Percentiles rank a stretch among this genome's conserved stretches.
These are phyloP conservation scores for Sphaerophoria taeniata DNA, from an alignment of 2,888 invertebrate genomes.

Conservation along the genomic window DNA sequence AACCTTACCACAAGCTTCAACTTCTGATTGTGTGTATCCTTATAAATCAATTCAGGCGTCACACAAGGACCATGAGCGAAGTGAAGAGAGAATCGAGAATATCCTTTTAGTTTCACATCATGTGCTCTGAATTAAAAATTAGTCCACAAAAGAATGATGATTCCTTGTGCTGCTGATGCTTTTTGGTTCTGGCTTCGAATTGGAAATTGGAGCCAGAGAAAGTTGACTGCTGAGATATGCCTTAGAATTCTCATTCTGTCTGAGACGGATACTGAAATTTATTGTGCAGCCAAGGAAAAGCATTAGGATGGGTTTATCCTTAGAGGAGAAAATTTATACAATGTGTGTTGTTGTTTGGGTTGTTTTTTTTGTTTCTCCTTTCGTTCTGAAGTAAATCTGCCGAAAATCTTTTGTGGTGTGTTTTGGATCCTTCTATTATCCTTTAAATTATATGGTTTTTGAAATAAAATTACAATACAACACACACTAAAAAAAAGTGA, in stretches of 20 bases:
- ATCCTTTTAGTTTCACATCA: slow-evolving; percentile 75
- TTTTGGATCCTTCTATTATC: slow-evolving; percentile 63
- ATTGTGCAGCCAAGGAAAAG: slow-evolving; percentile 68
- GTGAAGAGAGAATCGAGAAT: slow-evolving; percentile 40
- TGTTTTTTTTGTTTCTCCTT: background rate
- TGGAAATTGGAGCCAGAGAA: slow-evolving; percentile 34
- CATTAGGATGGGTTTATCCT: slow-evolving; percentile 63
- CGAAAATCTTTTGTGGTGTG: slow-evolving; percentile 61
- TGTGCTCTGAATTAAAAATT: slow-evolving; percentile 75
- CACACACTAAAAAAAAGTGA: slow-evolving; percentile 54
- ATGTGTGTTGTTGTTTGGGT: slow-evolving; percentile 44
- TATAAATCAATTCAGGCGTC: slow-evolving; percentile 72
- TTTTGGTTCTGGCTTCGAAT: background rate
- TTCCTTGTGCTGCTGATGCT: slow-evolving; percentile 28
- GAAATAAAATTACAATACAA: slow-evolving; percentile 62
- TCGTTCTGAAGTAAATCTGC: slow-evolving; percentile 33
- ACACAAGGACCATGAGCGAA: slow-evolving; percentile 10
- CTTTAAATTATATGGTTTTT: slow-evolving; percentile 71
- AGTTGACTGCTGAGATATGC: slow-evolving; percentile 29
- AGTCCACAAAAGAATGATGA: slow-evolving; percentile 67
- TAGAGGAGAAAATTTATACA: slow-evolving; percentile 50
- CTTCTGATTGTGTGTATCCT: slow-evolving; percentile 69
- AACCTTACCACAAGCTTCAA: slow-evolving; percentile 45
- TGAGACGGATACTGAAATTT: slow-evolving; percentile 71
- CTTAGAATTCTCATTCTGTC: slow-evolving; percentile 38